phyloP scores from a whole-genome alignment of 2,888 invertebrate species.

The Drosophila putrida region DNA sequence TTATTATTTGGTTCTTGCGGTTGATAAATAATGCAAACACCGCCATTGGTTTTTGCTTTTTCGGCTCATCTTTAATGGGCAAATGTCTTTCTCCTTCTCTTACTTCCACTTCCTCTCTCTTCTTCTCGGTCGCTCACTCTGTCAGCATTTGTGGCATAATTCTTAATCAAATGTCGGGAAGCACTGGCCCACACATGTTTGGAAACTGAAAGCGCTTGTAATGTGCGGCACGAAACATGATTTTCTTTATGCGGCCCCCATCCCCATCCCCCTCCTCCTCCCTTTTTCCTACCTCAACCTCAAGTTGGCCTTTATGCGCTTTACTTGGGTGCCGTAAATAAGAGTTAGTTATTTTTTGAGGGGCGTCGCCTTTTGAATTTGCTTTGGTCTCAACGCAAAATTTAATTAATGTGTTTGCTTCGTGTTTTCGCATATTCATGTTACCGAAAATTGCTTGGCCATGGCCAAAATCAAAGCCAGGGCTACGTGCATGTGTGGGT shows the following conservation, averaged over 20 bases:
- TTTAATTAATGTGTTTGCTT: constrained; percentile 79
- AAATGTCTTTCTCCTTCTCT: constrained; percentile 1
- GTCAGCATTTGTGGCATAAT: constrained; percentile 51
- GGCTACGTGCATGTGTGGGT: constrained; percentile 47
- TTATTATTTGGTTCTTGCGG: constrained; percentile 56
- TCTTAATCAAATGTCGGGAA: constrained; percentile 65
- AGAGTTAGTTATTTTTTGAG: constrained; percentile 60
- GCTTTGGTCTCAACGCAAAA: constrained; percentile 54
- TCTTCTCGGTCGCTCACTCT: neutral
- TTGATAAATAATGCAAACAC: constrained; percentile 67
- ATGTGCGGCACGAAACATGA: constrained; percentile 58
- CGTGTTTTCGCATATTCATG: constrained; percentile 81
- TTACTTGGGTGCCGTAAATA: constrained; percentile 59
- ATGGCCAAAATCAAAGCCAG: constrained; percentile 38
- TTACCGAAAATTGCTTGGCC: constrained; percentile 53
- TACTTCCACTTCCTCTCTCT: neutral
- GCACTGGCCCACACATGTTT: constrained; percentile 25
- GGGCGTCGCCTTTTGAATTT: constrained; percentile 55
- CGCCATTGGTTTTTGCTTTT: constrained; percentile 37
- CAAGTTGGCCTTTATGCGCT: constrained; percentile 16
- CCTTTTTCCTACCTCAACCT: neutral
- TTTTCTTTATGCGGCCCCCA: constrained; percentile 50
- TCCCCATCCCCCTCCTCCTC: neutral
- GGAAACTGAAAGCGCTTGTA: constrained; percentile 42
- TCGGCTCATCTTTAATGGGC: constrained; percentile 49